A percentile compares a stretch with the other conserved stretches of the same genome.
phyloP scores from a whole-genome alignment of 2,113 vertebrate species.

The Zosterops lateralis region DNA sequence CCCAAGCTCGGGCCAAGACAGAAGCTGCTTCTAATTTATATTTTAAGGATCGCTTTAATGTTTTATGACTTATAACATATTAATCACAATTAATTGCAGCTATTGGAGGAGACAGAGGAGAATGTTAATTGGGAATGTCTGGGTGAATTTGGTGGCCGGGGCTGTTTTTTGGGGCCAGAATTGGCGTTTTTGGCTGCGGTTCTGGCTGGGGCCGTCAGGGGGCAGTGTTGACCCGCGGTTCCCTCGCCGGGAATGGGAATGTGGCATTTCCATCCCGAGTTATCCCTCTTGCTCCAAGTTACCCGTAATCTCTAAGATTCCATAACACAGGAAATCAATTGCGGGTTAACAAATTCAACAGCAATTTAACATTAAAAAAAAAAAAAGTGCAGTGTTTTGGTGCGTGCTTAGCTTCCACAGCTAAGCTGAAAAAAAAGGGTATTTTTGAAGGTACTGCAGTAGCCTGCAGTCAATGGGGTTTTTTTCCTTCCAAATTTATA shows the following conservation, averaged over 20 bases:
- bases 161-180: rapidly evolving
- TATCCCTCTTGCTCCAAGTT: constrained; percentile 78
- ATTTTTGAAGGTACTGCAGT: constrained; percentile 20
- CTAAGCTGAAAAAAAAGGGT: constrained; percentile 55
- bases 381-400: constrained; percentile 67
- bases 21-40: constrained; percentile 74
- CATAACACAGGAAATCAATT: constrained; percentile 79
- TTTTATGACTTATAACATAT: constrained; percentile 67
- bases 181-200: background rate
- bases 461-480: background rate
- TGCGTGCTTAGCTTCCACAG: constrained; percentile 65
- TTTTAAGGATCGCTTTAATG: constrained; percentile 55
- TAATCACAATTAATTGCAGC: constrained; percentile 66
- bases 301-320: constrained; percentile 76
- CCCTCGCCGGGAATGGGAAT: too few relatives aligned
- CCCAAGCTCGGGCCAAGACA: constrained; percentile 52
- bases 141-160: background rate
- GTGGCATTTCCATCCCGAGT: constrained; percentile 56
- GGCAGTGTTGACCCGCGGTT: constrained; percentile 87
- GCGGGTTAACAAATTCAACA: constrained; percentile 81
- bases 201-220: constrained; percentile 74
- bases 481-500: background rate
- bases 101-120: constrained; percentile 60
- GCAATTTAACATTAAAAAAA: constrained; percentile 70
- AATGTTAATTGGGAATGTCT: constrained; percentile 36